Evolutionary conservation across 2,113 vertebrate species (phyloP), one percentile per base, ranked within the genome.

Genomic region (Clupea harengus): DNA sequence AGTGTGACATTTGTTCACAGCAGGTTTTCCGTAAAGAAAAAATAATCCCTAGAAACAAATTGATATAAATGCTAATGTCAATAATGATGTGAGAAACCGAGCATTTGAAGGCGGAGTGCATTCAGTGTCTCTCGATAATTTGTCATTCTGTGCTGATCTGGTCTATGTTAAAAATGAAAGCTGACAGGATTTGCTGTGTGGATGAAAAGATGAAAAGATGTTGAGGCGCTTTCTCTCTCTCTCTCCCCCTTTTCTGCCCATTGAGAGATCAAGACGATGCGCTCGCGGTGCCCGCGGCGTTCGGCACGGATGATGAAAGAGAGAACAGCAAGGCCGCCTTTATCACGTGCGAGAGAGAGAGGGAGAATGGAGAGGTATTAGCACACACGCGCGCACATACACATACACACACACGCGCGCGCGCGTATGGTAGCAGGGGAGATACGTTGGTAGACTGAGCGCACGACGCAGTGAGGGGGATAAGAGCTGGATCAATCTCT

Each of bases 221-320:
- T 87, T 82, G 47, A 88, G 86, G 80, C 90, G 84, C 82, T 72
- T 75, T 86, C 82, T 54, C n/a, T 82, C 25, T 78, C 52, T 44
- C 72, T 78, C 72, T 39, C 72, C 32, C 28, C 72, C 72, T 85
- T 88, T 92, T 91, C 91, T 80, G 32, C 45, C 49, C 49, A 82
- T 87, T 88, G 88, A 91, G 88, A 93, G 92, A 94, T 93, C 91
- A 93, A 93, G 90, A 90, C 86, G 87, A 91, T 91, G 91, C 86
- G 88, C 91, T 92, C 90, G 89, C 89, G 90, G 92, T 92, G 89
- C 92, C 92, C 89, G 89, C 88, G 85, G 93, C 88, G 64, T 87
- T 83, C 87, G 86, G 89, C 81, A 86, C 88, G 90, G 83, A 87
- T 92, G 93, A 93, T 94, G 91, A 94, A 94, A 95, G 90, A 84